A percentile compares a stretch with the other conserved stretches of the same genome.
phyloP scores from a whole-genome alignment of 2,888 invertebrate genomes.

The Macrosoma leucophasiata region DNA sequence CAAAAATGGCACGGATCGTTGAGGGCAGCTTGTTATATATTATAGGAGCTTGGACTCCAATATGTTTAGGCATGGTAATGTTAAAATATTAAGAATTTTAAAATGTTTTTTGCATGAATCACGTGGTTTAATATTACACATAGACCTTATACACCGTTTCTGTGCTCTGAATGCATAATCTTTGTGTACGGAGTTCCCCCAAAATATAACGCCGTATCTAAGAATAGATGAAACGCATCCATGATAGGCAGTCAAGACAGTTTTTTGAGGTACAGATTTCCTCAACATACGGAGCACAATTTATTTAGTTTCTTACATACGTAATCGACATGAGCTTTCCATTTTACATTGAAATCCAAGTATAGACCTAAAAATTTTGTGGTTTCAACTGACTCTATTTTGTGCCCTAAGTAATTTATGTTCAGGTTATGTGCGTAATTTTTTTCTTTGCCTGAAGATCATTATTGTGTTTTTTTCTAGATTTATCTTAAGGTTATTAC shows the following conservation, averaged over 20 bases:
- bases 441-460: slow-evolving; percentile 1
- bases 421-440: not conserved
- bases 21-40: too few relatives aligned
- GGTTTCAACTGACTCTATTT: slow-evolving; percentile 1
- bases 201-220: slow-evolving; percentile 16
- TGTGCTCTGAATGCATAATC: slow-evolving; percentile 3
- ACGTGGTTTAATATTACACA: not conserved
- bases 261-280: slow-evolving; percentile 1
- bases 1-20: too few relatives aligned
- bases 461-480: slow-evolving; percentile 10
- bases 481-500: slow-evolving; percentile 15
- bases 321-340: slow-evolving; percentile 17
- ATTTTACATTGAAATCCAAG: slow-evolving; percentile 4
- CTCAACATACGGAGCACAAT: slow-evolving; percentile 11
- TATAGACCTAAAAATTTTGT: slow-evolving; percentile 4
- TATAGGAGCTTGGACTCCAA: too few relatives aligned
- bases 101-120: too few relatives aligned
- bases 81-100: too few relatives aligned
- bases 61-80: too few relatives aligned
- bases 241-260: slow-evolving; percentile 15
- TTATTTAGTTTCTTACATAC: slow-evolving; percentile 15
- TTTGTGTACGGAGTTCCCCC: slow-evolving; percentile 12
- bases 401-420: not conserved
- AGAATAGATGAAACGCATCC: slow-evolving; percentile 15
- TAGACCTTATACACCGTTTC: slow-evolving; percentile 7